Percentiles rank a stretch among this genome's conserved stretches.
Evolutionary conservation across 2,797 vertebrate genomes (phyloP).

Genomic region (Nothura maculosa): DNA sequence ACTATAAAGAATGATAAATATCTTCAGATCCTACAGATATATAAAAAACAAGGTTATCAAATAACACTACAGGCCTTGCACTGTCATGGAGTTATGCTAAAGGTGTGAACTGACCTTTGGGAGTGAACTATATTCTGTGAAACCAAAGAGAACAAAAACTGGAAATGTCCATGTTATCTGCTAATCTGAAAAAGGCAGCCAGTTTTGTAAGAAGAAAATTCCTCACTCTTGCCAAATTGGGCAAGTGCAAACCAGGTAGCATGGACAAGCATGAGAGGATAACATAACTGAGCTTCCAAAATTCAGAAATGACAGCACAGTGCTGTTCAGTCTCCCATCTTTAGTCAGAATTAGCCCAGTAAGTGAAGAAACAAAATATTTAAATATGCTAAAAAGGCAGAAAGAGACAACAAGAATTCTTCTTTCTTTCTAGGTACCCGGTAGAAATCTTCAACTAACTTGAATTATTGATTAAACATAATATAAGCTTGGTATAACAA

Average conservation of each 20-base stretch:
- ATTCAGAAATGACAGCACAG: neutral
- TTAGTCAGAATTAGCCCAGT: neutral
- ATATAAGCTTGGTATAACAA: neutral
- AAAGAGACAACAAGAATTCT: neutral
- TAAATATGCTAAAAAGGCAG: neutral
- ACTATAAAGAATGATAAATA: neutral
- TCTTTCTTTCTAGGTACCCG: neutral
- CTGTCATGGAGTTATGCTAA: neutral
- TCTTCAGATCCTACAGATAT: neutral
- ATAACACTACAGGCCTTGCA: neutral
- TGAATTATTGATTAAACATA: neutral
- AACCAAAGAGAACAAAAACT: neutral
- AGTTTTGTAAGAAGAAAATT: neutral
- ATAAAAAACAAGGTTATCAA: neutral
- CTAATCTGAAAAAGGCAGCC: neutral
- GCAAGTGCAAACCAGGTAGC: neutral
- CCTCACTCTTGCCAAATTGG: neutral
- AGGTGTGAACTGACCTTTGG: neutral
- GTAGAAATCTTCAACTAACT: neutral
- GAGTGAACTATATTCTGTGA: neutral
- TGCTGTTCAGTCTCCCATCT: neutral
- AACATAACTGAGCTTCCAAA: neutral
- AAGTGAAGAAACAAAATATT: neutral
- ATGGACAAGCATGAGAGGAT: neutral
- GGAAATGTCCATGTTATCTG: neutral